A percentile compares a stretch with the other conserved stretches of the same genome.
phyloP scores from a whole-genome alignment of 1,140 invertebrate genomes.

The Helicoverpa zea region DNA sequence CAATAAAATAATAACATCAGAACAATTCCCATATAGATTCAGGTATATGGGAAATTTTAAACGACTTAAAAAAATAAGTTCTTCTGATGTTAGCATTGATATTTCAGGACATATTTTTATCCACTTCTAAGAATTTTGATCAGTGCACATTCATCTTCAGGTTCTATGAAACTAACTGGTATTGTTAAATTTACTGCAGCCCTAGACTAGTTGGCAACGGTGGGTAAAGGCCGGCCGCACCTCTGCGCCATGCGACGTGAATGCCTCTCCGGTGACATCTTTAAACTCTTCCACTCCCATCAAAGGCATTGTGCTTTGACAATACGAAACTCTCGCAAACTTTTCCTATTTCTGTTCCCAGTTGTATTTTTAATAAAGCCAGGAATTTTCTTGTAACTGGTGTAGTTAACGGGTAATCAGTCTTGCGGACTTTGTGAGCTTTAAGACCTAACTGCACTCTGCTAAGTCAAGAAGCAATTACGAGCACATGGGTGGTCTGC shows the following conservation, averaged over 20 bases:
- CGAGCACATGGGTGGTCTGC: background rate
- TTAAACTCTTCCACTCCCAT: constrained; percentile 44
- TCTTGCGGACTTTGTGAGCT: background rate
- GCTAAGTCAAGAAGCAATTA: background rate
- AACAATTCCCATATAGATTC: no score
- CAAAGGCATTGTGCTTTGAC: constrained; percentile 40
- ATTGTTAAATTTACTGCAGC: background rate
- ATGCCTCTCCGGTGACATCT: constrained; percentile 43
- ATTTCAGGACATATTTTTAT: no score
- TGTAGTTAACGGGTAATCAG: constrained; percentile 31
- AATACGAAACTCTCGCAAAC: constrained; percentile 34
- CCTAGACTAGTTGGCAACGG: constrained; percentile 27
- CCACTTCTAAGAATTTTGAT: no score
- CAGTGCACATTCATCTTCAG: background rate
- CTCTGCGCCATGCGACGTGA: constrained; percentile 30
- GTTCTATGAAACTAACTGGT: background rate
- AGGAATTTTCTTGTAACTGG: constrained; percentile 19
- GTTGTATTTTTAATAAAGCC: constrained; percentile 22
- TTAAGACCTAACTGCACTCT: background rate
- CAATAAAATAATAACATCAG: no score
- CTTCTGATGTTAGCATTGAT: no score
- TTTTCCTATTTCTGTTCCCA: constrained; percentile 37
- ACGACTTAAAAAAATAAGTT: no score
- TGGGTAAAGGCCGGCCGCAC: constrained; percentile 15
- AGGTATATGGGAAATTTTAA: no score